Base-by-base conservation (phyloP, 1,140 invertebrate species). In the Hyposmocoma kahamanoa region DNA sequence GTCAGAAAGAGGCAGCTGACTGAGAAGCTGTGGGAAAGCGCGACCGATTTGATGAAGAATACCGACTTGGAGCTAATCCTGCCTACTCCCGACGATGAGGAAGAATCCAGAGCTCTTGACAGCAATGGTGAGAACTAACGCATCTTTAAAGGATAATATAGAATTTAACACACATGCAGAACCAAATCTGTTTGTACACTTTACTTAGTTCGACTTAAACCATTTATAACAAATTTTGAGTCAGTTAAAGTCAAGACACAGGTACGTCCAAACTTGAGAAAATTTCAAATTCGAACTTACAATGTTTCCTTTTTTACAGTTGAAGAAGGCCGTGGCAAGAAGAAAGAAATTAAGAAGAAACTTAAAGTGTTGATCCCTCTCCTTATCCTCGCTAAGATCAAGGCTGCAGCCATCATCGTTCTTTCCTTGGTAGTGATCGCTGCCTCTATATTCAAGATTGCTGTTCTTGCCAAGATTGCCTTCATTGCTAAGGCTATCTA, bases 301-400 rank as follows among this genome's bases (percentile, higher is more conserved):
- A n/a, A n/a, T n/a, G n/a, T n/a, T n/a, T n/a, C n/a, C n/a, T n/a
- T 51, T 2, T 56, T 69, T 62, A 2, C 56, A 79, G 74, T 63
- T 32, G 72, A 75, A 13, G 76, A 83, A 63, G 57, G 73, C 47
- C 76, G 82, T 57, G 75, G 68, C 20, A 84, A 84, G 62, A 79
- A 80, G 64, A 85, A 85, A 62, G 53, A 67, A 44, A 50, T 76
- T 2, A 84, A 83, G 50, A 83, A 85, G 69, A 85, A 83, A 30
- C 48, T 85, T 19, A 83, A 82, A 53, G 43, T 85, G 18, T 60
- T 85, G 41, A 68, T 85, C 17, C 77, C 82, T 44, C 60, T 85
- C 0, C 38, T 74, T 9, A 65, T 79, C 26, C 42, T 85, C 10
- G 77, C 66, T 17, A 85, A 85, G 55, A 63, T 67, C 8, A 85